Percentiles rank a stretch among this genome's conserved stretches.
phyloP scores from a whole-genome alignment of 2,113 vertebrate species.

The Laticauda colubrina region DNA sequence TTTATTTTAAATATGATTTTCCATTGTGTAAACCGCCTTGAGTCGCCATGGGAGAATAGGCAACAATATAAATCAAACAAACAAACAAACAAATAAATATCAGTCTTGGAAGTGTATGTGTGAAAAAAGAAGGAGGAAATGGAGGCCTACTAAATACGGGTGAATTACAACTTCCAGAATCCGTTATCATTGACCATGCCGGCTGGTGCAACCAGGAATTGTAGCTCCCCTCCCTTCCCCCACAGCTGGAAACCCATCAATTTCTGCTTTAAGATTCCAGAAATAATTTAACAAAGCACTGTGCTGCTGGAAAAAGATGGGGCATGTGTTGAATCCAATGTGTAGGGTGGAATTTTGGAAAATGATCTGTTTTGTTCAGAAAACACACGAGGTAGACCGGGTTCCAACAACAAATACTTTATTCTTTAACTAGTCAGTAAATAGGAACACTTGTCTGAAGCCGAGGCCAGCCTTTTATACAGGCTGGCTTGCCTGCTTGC shows the following conservation, averaged over 20 bases:
- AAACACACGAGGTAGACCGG: too few species aligned
- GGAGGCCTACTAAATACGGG: neutral
- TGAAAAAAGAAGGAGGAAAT: neutral
- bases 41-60: too few species aligned
- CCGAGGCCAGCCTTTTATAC: too few species aligned
- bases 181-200: neutral
- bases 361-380: too few species aligned
- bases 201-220: neutral
- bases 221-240: neutral
- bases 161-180: neutral
- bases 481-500: too few species aligned
- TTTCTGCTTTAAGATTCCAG: neutral
- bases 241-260: neutral
- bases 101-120: neutral
- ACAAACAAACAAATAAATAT: neutral
- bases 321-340: neutral
- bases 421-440: too few species aligned
- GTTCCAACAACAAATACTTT: too few species aligned
- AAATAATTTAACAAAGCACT: too few species aligned
- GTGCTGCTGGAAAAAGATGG: neutral
- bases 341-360: neutral
- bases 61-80: too few species aligned
- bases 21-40: too few species aligned
- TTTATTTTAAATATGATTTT: too few species aligned
- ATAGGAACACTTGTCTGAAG: too few species aligned